phyloP scores from a whole-genome alignment of 2,797 vertebrate species.

The Syngnathus rostellatus region DNA sequence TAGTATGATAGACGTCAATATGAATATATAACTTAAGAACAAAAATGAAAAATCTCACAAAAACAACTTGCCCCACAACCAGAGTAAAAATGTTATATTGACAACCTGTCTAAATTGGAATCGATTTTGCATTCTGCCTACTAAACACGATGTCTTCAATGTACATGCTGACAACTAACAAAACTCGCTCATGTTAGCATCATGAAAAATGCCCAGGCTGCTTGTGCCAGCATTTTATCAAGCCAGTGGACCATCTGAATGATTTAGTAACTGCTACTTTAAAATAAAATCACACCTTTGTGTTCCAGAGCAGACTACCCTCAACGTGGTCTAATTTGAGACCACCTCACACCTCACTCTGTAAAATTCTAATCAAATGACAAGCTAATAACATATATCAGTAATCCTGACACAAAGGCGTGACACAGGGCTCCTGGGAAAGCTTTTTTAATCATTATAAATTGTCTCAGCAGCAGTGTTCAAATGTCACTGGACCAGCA shows the following conservation, averaged over 20 bases:
- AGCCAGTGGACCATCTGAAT: neutral
- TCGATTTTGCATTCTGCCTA: neutral
- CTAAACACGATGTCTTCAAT: no score
- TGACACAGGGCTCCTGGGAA: slow-evolving; percentile 19
- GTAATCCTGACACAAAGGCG: slow-evolving; percentile 41
- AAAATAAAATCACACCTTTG: neutral
- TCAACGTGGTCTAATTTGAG: neutral
- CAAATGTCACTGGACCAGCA: slow-evolving; percentile 20
- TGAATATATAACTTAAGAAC: no score
- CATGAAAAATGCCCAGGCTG: no score
- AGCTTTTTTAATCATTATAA: slow-evolving; percentile 21
- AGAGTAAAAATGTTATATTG: neutral
- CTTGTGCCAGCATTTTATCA: no score
- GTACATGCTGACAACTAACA: no score
- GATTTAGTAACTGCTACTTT: neutral
- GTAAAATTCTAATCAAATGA: slow-evolving; percentile 39
- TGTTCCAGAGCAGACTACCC: neutral
- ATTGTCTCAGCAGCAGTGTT: slow-evolving; percentile 25
- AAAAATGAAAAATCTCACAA: neutral
- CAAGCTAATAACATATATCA: slow-evolving; percentile 39
- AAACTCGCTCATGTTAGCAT: no score
- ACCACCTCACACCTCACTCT: slow-evolving; percentile 19
- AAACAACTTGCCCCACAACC: neutral
- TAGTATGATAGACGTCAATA: no score
- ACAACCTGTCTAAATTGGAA: neutral